Evolutionary conservation across 2,113 vertebrate species (phyloP), one percentile per base, ranked within the genome.

Genomic region (Misgurnus anguillicaudatus): DNA sequence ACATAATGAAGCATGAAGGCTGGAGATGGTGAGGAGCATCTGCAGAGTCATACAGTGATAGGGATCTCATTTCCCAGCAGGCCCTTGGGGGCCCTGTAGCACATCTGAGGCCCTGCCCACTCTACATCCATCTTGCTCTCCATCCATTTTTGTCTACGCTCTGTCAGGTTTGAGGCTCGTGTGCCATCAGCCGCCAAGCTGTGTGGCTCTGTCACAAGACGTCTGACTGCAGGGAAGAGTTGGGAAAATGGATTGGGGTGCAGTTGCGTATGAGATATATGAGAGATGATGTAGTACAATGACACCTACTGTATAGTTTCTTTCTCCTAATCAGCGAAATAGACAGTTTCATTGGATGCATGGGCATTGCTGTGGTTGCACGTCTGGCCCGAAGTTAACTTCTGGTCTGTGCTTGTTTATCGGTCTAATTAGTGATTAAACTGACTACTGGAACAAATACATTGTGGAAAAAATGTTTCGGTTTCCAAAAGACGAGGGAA

Each of bases 1-100:
- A 91, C 91, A 92, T 94, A 94, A 94, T 93, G 94, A 95, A 93
- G 91, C 93, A 87, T 91, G 92, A 94, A 93, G 94, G 92, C 93
- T 93, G 93, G 92, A 94, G 92, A 91, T 92, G 91, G 90, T 89
- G 87, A 88, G 90, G 88, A 93, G 91, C 90, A 91, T 94, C 94
- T 94, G 91, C 93, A 92, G 87, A 92, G 92, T 93, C 91, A 90
- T 90, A 93, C 94, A 93, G 91, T 93, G 95, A 95, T 93, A 93
- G 94, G 89, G 93, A 93, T 95, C 93, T 95, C 93, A 93, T 95
- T 94, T 92, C 89, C 90, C 91, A 84, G 87, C 88, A 63, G 75
- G 94, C 94, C 92, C 94, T 85, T 88, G 91, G 91, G 87, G 93
- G 84, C 80, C 85, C 75, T 88, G 82, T 85, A 87, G 85, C 87